These are phyloP conservation scores for Embiotoca jacksoni DNA, from an alignment of 2,113 vertebrate genomes.

Conservation along the genomic window DNA sequence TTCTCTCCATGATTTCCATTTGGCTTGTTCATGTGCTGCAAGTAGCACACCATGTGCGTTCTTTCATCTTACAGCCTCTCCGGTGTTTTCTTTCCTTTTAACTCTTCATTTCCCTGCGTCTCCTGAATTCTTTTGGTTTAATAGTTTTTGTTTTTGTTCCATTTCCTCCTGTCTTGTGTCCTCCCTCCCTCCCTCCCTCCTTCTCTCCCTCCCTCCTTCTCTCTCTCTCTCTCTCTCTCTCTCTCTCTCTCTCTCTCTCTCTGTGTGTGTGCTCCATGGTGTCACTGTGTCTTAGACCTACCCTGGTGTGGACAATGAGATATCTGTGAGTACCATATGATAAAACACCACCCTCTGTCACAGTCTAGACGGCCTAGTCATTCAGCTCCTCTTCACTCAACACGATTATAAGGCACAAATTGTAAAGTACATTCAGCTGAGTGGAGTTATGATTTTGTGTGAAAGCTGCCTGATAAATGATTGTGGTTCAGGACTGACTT, in stretches of 20 bases:
- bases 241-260: conserved; percentile 6
- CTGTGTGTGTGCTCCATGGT: conserved; percentile 75
- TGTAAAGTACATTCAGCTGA: conserved; percentile 33
- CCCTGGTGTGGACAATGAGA: conserved; percentile 87
- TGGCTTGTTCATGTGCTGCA: conserved; percentile 47
- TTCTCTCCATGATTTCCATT: conserved; percentile 73
- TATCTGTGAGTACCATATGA: conserved; percentile 87
- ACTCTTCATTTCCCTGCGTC: conserved; percentile 66
- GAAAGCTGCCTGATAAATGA: not conserved
- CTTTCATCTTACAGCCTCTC: conserved; percentile 51
- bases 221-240: not conserved
- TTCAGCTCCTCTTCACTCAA: not conserved
- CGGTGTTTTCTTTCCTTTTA: conserved; percentile 69
- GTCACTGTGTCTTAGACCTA: conserved; percentile 85
- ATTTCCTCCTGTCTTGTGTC: conserved; percentile 78
- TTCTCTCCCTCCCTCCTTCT: conserved; percentile 1
- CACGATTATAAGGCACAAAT: conserved; percentile 39
- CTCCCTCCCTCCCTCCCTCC: conserved; percentile 37
- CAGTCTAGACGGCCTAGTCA: conserved; percentile 63
- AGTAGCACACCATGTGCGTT: conserved; percentile 45
- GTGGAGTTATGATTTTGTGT: conserved; percentile 19
- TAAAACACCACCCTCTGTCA: conserved; percentile 64
- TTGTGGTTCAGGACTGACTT: conserved; percentile 5
- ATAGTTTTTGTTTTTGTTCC: conserved; percentile 70
- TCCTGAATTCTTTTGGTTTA: conserved; percentile 67